Base-by-base conservation (phyloP, 2,888 invertebrate genomes). In the Cordilura impudica region DNA sequence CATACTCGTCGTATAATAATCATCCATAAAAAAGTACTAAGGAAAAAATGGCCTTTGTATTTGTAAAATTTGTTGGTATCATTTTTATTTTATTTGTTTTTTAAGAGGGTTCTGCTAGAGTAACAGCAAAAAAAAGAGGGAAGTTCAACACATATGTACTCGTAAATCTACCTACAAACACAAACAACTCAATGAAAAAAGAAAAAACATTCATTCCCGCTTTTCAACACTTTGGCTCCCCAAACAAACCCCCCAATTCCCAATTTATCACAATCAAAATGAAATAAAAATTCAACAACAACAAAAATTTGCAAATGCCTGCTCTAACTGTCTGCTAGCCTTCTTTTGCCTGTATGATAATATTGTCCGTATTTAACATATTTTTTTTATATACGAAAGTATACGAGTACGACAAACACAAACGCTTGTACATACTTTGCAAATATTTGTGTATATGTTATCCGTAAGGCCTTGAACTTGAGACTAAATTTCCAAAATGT, bases 381-480 rank as follows among this genome's bases (percentile, higher is more conserved):
- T 61, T 18, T 61, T 19, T 61, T n/a, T n/a, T n/a, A n/a, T n/a
- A n/a, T n/a, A n/a, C n/a, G n/a, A n/a, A n/a, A n/a, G 12, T 4
- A 23, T 51, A 23, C 4, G 43, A 43, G 43, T 43, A 51, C 43
- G n/a, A 63, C 45, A 7, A 8, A 54, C 21, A 39, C 39, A 58
- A 3, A 60, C 43, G 19, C 12, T 58, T n/a, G 12, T 10, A 49
- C 14, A 23, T 53, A 66, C 53, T 53, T 67, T 67, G 74, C 60
- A 60, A 74, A 67, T 69, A 69, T 56, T 54, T 76, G 18, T 70
- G 39, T 72, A 53, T 76, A 39, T 71, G 78, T 81, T 88, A 88
- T 88, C 87, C 88, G 86, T 87, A 87, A 89, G 89, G 89, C 89
- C 89, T 90, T 90, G 90, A 90, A 90, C 90, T 90, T 90, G 90